These are phyloP conservation scores for Phataginus tricuspis DNA, from an alignment of 2,797 vertebrate species.

Conservation along the genomic window DNA sequence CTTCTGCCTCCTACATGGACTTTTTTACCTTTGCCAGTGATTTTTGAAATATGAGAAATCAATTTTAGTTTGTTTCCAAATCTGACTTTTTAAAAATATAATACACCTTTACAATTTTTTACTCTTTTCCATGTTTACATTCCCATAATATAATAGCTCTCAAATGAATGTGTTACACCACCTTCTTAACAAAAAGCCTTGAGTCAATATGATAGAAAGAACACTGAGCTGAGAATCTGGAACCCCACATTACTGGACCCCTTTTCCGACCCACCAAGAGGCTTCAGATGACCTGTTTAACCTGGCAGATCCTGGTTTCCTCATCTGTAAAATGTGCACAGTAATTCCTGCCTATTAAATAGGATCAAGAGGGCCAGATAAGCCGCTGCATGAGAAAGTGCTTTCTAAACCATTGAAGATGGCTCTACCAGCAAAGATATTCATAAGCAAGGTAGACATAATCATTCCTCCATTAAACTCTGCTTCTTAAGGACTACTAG, in stretches of 20 bases:
- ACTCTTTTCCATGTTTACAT: conserved; percentile 2
- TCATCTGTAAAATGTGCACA: not conserved
- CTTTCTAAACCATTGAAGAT: not conserved
- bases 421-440: not conserved
- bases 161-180: not conserved
- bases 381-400: not conserved
- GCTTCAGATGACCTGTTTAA: not conserved
- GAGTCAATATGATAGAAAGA: not conserved
- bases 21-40: not conserved
- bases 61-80: conserved; percentile 41
- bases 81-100: conserved; percentile 1
- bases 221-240: not conserved
- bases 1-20: not conserved
- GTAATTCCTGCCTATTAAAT: not conserved
- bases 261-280: not conserved
- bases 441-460: not conserved
- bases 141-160: not conserved
- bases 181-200: conserved; percentile 16
- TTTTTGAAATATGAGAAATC: conserved; percentile 43
- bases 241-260: not conserved
- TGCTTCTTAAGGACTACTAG: not conserved
- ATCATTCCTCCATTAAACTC: not conserved
- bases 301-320: not conserved
- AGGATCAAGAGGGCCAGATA: not conserved
- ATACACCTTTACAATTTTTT: conserved; percentile 1